Conservation (phyloP, 2,888 invertebrate genomes). For the Margaritifera margaritifera region DNA sequence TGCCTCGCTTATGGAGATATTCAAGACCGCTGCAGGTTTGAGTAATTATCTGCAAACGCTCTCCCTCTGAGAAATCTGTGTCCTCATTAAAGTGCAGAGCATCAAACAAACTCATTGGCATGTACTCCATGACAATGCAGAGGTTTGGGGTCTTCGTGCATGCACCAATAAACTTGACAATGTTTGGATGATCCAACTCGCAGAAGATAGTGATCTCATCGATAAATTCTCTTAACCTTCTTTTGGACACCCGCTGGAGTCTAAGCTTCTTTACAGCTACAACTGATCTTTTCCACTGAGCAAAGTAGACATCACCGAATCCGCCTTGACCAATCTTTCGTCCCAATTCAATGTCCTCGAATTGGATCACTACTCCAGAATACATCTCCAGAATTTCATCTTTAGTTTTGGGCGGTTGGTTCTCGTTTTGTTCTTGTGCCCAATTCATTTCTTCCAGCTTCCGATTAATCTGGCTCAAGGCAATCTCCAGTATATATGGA, state of each 20-base stretch:
- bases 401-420: constrained; percentile 16
- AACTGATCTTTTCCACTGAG: constrained; percentile 27
- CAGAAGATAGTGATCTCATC: constrained; percentile 29
- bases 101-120: constrained; percentile 37
- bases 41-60: constrained; percentile 28
- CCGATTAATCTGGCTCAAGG: constrained; percentile 11
- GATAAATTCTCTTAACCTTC: constrained; percentile 22
- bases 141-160: constrained; percentile 29
- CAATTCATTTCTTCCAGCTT: constrained; percentile 12
- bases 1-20: constrained; percentile 33
- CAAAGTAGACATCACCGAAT: constrained; percentile 36
- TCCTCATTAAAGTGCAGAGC: constrained; percentile 24
- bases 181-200: constrained; percentile 28
- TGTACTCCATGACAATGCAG: constrained; percentile 39
- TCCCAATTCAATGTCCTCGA: constrained; percentile 24
- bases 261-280: constrained; percentile 39
- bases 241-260: constrained; percentile 25
- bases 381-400: constrained; percentile 14
- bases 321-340: constrained; percentile 37
- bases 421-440: constrained; percentile 6
- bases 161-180: constrained; percentile 39
- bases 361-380: constrained; percentile 20
- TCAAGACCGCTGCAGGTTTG: constrained; percentile 25
- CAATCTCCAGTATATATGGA: constrained; percentile 1
- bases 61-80: constrained; percentile 28